Percentiles rank a stretch among this genome's conserved stretches.
These are phyloP conservation scores for Drosophila littoralis DNA, from an alignment of 1,140 invertebrate genomes.

Conservation along the genomic window DNA sequence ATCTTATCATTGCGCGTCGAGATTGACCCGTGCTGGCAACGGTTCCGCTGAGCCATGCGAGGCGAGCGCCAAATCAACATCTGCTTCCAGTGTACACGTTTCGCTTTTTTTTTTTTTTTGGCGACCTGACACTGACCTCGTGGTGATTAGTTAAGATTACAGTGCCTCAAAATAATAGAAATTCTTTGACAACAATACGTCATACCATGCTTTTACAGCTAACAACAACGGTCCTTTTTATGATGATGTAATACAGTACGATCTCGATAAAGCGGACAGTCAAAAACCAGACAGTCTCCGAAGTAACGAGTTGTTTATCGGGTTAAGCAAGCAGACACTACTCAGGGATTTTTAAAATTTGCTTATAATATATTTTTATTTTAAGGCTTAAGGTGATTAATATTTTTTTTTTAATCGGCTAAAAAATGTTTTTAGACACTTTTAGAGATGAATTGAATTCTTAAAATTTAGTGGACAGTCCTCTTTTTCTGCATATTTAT, in stretches of 20 bases:
- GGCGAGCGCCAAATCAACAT: constrained; percentile 43
- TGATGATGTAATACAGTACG: neutral
- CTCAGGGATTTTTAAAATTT: too few species aligned
- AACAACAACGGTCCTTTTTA: neutral
- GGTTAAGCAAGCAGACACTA: too few species aligned
- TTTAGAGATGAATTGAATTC: too few species aligned
- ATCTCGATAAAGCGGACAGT: neutral
- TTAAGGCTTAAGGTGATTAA: too few species aligned
- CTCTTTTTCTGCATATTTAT: too few species aligned
- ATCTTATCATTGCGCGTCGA: constrained; percentile 62
- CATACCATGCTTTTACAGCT: neutral
- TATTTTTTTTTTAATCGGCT: too few species aligned
- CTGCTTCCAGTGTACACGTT: constrained; percentile 52
- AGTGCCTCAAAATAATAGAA: constrained; percentile 23
- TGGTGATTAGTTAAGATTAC: constrained; percentile 28
- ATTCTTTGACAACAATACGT: constrained; percentile 28
- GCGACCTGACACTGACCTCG: constrained; percentile 40
- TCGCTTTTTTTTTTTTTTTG: constrained; percentile 46
- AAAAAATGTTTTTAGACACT: too few species aligned
- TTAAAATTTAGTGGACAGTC: too few species aligned
- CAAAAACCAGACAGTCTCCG: too few species aligned
- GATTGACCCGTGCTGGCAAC: constrained; percentile 52
- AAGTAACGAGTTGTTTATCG: too few species aligned
- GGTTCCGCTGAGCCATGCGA: constrained; percentile 9
- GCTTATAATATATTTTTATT: too few species aligned